phyloP scores from a whole-genome alignment of 2,113 vertebrate genomes.

The Cisticola juncidis region DNA sequence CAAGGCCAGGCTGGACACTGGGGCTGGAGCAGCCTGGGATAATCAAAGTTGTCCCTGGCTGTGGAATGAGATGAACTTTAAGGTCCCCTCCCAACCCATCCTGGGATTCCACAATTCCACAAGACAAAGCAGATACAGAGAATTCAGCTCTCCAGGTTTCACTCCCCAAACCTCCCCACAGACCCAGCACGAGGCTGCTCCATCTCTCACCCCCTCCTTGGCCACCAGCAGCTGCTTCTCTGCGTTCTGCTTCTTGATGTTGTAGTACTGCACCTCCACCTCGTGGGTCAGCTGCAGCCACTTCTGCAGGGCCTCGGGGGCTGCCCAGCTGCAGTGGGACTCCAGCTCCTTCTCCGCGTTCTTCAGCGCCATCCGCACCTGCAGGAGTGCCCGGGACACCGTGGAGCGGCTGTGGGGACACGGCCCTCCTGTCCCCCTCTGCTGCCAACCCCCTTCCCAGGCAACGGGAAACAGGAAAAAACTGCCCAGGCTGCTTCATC shows the following conservation, averaged over 20 bases:
- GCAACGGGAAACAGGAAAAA: too few relatives aligned
- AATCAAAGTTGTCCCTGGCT: neutral
- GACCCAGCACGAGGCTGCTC: accelerated
- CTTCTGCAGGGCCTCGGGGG: conserved; percentile 91
- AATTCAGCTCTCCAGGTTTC: too few relatives aligned
- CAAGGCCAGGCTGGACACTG: neutral
- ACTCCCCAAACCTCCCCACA: accelerated
- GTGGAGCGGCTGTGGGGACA: neutral
- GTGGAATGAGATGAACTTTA: accelerated
- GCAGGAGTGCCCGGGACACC: neutral
- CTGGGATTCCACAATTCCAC: too few relatives aligned
- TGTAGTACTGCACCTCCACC: conserved; percentile 98
- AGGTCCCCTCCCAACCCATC: neutral
- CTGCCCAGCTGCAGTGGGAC: conserved; percentile 89
- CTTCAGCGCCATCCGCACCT: conserved; percentile 95
- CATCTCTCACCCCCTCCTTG: conserved; percentile 90
- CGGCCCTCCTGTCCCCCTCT: neutral
- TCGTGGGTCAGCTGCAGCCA: conserved; percentile 98
- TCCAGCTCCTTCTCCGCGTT: conserved; percentile 97
- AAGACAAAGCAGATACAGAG: neutral
- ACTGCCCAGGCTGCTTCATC: neutral
- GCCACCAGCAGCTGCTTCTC: conserved; percentile 94
- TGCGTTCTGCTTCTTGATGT: conserved; percentile 95
- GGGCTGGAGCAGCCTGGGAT: neutral
- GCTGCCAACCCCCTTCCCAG: neutral